These are phyloP conservation scores for Crax fasciolata DNA, from an alignment of 2,797 vertebrate species.

Conservation along the genomic window DNA sequence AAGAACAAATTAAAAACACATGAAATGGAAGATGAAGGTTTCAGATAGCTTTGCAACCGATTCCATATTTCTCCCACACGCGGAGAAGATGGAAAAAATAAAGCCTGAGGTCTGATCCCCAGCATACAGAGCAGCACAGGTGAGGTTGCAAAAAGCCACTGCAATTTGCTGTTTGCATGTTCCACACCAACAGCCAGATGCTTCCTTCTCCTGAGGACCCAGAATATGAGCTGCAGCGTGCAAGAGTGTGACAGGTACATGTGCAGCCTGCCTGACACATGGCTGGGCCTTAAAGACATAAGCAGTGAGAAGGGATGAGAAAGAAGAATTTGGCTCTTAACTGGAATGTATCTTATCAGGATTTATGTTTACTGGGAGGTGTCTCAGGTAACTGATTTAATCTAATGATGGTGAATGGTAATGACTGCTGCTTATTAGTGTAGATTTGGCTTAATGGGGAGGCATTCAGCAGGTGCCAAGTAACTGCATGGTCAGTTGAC, in stretches of 20 bases:
- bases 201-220: not conserved
- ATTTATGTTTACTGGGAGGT: constrained; percentile 36
- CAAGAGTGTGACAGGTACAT: rapidly evolving
- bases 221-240: rapidly evolving
- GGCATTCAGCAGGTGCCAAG: constrained; percentile 69
- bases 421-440: constrained; percentile 40
- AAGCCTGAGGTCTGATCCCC: not conserved
- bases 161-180: not conserved
- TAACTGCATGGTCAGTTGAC: constrained; percentile 72
- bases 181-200: not conserved
- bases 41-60: not conserved
- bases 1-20: not conserved
- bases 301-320: not conserved
- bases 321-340: not conserved
- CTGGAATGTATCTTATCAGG: not conserved
- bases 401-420: constrained; percentile 15
- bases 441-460: constrained; percentile 50
- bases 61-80: not conserved
- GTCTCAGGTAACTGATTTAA: constrained; percentile 48
- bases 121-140: not conserved
- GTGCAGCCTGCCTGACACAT: rapidly evolving
- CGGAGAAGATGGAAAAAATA: not conserved
- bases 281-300: rapidly evolving
- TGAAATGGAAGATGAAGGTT: not conserved
- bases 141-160: rapidly evolving